A percentile compares a stretch with the other conserved stretches of the same genome.
Evolutionary conservation across 1,140 invertebrate genomes (phyloP).

Genomic region (Vollenhovia emeryi): DNA sequence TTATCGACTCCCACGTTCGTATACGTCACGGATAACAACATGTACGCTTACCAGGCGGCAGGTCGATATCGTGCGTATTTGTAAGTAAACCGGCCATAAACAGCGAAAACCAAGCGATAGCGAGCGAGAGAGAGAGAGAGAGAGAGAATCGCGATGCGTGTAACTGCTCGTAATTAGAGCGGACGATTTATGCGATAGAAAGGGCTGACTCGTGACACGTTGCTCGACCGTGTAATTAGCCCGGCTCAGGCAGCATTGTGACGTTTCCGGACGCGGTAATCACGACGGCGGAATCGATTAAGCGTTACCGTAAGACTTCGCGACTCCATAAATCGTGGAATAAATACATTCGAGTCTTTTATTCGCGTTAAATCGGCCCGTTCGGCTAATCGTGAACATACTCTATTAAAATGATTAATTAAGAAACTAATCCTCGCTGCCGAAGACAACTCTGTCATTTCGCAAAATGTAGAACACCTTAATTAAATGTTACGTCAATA

Average conservation of each 20-base stretch:
- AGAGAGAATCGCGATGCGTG: conserved; percentile 25
- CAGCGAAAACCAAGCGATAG: conserved; percentile 24
- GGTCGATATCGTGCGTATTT: neutral
- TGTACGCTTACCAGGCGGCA: neutral
- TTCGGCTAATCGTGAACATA: neutral
- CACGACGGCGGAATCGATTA: conserved; percentile 39
- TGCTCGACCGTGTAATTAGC: conserved; percentile 58
- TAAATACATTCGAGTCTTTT: conserved; percentile 34
- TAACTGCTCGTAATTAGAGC: conserved; percentile 55
- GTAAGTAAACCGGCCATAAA: conserved; percentile 13
- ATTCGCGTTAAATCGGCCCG: conserved; percentile 3
- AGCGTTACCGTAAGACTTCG: conserved; percentile 43
- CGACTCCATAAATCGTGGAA: conserved; percentile 36
- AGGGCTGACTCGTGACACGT: conserved; percentile 58
- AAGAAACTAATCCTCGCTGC: neutral
- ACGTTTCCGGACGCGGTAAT: conserved; percentile 42
- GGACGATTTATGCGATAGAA: conserved; percentile 50
- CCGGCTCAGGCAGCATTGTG: conserved; percentile 42
- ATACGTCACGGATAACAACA: neutral
- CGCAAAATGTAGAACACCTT: neutral
- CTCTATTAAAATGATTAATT: neutral
- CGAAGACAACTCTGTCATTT: neutral
- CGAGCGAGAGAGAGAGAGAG: neutral
- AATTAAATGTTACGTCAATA: neutral
- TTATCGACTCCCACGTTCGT: neutral